Evolutionary conservation across 2,797 vertebrate genomes (phyloP).

Genomic region (Heterohyrax brucei): DNA sequence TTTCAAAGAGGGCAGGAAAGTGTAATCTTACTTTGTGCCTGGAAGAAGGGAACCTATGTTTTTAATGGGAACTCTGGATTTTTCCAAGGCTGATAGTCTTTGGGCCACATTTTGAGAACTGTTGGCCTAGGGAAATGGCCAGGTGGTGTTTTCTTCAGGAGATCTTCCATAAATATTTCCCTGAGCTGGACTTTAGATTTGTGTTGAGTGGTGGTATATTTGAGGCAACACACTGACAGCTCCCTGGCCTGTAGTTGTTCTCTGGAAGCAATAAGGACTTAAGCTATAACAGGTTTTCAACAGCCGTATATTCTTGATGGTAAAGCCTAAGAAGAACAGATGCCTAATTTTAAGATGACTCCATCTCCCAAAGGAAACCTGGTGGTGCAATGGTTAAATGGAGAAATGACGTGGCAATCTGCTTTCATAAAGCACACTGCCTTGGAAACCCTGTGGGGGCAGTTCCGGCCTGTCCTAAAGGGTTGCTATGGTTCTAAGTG

Average conservation of each 20-base stretch:
- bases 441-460: background rate
- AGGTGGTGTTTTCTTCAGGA: background rate
- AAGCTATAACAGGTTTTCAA: background rate
- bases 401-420: background rate
- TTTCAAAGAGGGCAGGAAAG: background rate
- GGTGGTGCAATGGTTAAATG: background rate
- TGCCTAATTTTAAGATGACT: background rate
- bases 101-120: slow-evolving; percentile 15
- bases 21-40: background rate
- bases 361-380: background rate
- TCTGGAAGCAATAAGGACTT: background rate
- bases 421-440: background rate
- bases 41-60: background rate
- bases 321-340: background rate
- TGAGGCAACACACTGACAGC: background rate
- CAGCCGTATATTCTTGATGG: background rate
- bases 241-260: background rate
- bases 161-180: background rate
- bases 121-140: background rate
- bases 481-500: background rate
- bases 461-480: background rate
- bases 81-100: background rate
- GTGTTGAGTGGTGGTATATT: background rate
- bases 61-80: background rate
- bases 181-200: background rate